These are phyloP conservation scores for Eumerus sabulonum DNA, from an alignment of 2,888 invertebrate genomes.

Conservation along the genomic window DNA sequence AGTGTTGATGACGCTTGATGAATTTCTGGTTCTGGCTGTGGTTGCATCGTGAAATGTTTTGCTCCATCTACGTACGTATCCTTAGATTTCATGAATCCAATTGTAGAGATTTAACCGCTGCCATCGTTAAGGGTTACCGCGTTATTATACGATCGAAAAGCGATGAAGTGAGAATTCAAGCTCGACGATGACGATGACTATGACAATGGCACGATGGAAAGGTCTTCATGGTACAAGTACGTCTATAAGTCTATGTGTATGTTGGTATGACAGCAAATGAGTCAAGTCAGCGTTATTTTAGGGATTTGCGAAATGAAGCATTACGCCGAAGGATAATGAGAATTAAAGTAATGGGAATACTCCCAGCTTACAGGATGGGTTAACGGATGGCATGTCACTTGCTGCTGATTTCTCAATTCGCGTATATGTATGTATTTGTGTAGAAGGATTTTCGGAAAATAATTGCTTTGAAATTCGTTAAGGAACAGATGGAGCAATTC, in stretches of 20 bases:
- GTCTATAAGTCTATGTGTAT: too few species aligned
- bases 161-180: slow-evolving; percentile 45
- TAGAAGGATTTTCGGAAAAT: neutral
- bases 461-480: slow-evolving; percentile 6
- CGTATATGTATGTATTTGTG: too few species aligned
- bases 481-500: too few species aligned
- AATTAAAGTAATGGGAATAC: slow-evolving; percentile 34
- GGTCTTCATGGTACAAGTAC: too few species aligned
- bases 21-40: slow-evolving; percentile 35
- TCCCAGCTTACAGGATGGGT: slow-evolving; percentile 11
- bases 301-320: slow-evolving; percentile 47
- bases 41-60: slow-evolving; percentile 44
- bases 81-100: slow-evolving; percentile 34
- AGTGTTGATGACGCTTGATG: slow-evolving; percentile 35
- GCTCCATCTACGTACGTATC: slow-evolving; percentile 11
- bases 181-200: slow-evolving; percentile 11
- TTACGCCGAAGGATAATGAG: slow-evolving; percentile 52
- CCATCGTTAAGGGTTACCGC: too few species aligned
- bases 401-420: too few species aligned
- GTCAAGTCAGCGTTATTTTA: slow-evolving; percentile 35
- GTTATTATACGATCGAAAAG: slow-evolving; percentile 43
- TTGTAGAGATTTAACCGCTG: too few species aligned
- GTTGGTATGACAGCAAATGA: slow-evolving; percentile 5
- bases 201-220: neutral
- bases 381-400: slow-evolving; percentile 10